These are phyloP conservation scores for Aegotheles bennettii DNA, from an alignment of 2,113 vertebrate genomes.

Conservation along the genomic window DNA sequence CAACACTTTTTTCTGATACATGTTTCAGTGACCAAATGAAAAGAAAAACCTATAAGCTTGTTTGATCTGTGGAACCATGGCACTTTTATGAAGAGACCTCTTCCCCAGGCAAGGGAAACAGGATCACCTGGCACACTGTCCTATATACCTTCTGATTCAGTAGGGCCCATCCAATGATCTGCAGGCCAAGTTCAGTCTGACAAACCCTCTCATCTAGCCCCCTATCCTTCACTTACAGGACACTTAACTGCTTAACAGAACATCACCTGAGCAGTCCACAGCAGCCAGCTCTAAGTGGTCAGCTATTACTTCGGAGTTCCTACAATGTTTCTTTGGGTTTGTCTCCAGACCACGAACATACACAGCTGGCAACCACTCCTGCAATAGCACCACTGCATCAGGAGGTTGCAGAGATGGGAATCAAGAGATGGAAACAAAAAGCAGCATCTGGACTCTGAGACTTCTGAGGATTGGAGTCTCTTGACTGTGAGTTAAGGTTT, in stretches of 20 bases:
- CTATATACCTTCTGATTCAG: background rate
- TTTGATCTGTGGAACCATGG: background rate
- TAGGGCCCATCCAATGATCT: rapidly evolving
- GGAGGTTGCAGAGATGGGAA: background rate
- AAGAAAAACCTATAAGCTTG: background rate
- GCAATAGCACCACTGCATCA: background rate
- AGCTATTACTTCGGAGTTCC: background rate
- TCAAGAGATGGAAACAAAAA: background rate
- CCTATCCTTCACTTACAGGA: rapidly evolving
- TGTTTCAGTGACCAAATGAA: background rate
- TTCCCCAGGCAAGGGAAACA: background rate
- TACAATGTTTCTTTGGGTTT: background rate
- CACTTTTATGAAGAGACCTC: background rate
- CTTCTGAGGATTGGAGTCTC: background rate
- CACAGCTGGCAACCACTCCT: background rate
- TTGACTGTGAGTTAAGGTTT: background rate
- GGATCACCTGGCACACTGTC: background rate
- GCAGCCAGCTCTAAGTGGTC: background rate
- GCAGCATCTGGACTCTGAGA: background rate
- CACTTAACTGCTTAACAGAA: background rate
- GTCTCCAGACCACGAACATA: background rate
- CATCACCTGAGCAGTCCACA: background rate
- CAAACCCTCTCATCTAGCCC: background rate
- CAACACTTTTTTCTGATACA: background rate
- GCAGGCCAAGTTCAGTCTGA: background rate